Conservation (phyloP, 2,888 invertebrate genomes). For the Mycalesis mineus region DNA sequence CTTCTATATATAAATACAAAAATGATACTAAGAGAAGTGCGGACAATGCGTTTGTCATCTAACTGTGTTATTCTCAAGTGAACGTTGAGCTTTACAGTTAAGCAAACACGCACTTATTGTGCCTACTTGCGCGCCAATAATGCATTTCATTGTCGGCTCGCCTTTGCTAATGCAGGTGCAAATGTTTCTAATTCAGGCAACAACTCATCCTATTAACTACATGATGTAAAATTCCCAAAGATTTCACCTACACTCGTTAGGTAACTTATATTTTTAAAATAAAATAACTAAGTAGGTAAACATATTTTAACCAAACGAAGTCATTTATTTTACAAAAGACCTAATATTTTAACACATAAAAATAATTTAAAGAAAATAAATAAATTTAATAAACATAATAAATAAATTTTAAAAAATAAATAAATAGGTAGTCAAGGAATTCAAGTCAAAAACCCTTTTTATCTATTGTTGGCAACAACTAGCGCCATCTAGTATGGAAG, state of each 20-base stretch:
- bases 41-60: constrained; percentile 41
- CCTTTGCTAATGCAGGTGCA: constrained; percentile 55
- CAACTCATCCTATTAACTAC: constrained; percentile 26
- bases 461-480: no score
- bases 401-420: no score
- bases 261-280: not conserved
- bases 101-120: constrained; percentile 67
- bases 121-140: constrained; percentile 64
- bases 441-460: no score
- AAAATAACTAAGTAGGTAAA: no score
- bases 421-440: no score
- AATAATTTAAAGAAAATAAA: no score
- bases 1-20: no score
- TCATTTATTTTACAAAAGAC: no score
- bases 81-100: constrained; percentile 68
- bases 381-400: no score
- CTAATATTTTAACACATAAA: no score
- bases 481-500: constrained; percentile 5
- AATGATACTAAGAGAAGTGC: no score
- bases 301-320: no score
- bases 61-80: constrained; percentile 70
- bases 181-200: constrained; percentile 44
- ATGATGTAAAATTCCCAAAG: constrained; percentile 26
- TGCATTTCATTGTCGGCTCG: constrained; percentile 66
- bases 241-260: constrained; percentile 20